Evolutionary conservation across 2,113 vertebrate species (phyloP).

Genomic region (Empidonax alnorum): DNA sequence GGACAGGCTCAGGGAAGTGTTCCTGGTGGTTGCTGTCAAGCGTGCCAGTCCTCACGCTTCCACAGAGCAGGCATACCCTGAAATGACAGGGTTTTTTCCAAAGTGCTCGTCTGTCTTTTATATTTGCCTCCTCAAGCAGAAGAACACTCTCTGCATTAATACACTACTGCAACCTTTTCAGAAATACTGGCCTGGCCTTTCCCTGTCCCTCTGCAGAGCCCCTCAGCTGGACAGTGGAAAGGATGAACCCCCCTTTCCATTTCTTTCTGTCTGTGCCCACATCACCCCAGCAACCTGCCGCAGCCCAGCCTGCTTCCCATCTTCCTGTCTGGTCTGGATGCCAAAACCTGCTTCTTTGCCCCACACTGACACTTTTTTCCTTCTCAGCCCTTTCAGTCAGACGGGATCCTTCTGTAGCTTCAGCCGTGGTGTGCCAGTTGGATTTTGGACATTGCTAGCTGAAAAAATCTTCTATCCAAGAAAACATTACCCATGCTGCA

Average conservation of each 20-base stretch:
- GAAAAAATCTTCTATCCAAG: background rate
- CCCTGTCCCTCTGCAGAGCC: background rate
- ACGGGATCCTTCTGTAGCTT: background rate
- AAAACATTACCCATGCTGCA: background rate
- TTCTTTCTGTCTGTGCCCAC: background rate
- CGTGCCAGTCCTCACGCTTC: background rate
- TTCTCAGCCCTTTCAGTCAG: background rate
- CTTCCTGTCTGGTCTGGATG: background rate
- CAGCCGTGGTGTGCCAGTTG: background rate
- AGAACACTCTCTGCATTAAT: constrained; percentile 7
- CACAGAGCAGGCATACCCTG: background rate
- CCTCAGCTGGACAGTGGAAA: background rate
- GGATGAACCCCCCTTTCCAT: background rate
- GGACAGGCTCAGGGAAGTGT: background rate
- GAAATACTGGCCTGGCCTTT: background rate
- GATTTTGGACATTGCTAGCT: background rate
- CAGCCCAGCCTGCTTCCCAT: background rate
- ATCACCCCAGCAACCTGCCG: background rate
- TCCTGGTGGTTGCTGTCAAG: background rate
- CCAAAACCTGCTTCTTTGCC: background rate
- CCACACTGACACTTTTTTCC: background rate
- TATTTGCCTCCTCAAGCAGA: constrained; percentile 48
- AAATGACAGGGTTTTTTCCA: background rate
- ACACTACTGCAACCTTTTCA: background rate
- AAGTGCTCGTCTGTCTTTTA: background rate